phyloP scores from a whole-genome alignment of 2,797 vertebrate genomes.

The Artibeus jamaicensis region DNA sequence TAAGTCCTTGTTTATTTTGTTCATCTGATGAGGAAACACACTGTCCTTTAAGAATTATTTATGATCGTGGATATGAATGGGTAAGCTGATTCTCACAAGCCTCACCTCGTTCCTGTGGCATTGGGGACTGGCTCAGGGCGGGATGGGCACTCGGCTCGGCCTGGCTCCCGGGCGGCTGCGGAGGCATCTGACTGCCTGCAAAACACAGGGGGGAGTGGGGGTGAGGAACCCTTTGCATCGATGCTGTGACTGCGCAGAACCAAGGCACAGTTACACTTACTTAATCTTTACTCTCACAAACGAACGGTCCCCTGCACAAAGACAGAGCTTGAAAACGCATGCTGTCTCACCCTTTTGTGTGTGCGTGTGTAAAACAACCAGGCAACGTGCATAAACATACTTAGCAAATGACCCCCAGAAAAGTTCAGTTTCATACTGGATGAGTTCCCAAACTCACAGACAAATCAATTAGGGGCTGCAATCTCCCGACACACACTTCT shows the following conservation, averaged over 20 bases:
- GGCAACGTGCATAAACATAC: slow-evolving; percentile 72
- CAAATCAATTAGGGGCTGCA: slow-evolving; percentile 75
- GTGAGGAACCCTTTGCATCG: slow-evolving; percentile 38
- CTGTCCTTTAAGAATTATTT: neutral
- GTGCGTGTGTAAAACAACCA: slow-evolving; percentile 14
- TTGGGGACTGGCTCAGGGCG: slow-evolving; percentile 92
- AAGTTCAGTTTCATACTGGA: slow-evolving; percentile 73
- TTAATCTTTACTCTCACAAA: slow-evolving; percentile 20
- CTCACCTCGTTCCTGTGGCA: slow-evolving; percentile 95
- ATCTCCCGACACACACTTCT: slow-evolving; percentile 74
- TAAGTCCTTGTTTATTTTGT: neutral
- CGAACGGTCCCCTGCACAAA: neutral
- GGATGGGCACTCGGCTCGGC: slow-evolving; percentile 91
- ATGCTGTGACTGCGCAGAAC: slow-evolving; percentile 41
- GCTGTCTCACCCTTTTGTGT: neutral
- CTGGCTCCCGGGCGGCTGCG: slow-evolving; percentile 91
- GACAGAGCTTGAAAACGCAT: slow-evolving; percentile 60
- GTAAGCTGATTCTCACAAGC: neutral
- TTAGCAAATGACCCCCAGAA: slow-evolving; percentile 69
- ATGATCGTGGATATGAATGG: neutral
- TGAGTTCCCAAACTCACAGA: slow-evolving; percentile 71
- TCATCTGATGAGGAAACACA: neutral
- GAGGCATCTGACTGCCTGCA: slow-evolving; percentile 91
- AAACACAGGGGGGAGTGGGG: slow-evolving; percentile 71
- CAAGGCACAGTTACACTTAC: neutral